These are phyloP conservation scores for Xiphorhynchus elegans DNA, from an alignment of 2,113 vertebrate genomes.

Conservation along the genomic window DNA sequence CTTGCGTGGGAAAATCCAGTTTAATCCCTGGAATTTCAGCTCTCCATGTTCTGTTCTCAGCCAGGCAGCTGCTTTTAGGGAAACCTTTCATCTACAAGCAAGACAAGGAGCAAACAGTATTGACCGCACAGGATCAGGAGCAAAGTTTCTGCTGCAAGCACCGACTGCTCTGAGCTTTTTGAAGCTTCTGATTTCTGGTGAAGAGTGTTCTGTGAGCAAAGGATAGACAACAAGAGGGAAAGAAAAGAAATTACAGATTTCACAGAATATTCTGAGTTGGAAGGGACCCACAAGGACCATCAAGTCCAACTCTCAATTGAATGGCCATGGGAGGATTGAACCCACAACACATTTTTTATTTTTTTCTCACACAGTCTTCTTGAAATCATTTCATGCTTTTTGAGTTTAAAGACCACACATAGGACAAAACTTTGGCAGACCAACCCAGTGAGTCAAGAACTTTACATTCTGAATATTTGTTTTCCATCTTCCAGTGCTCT, in stretches of 20 bases:
- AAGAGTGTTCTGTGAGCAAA: neutral
- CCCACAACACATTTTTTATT: neutral
- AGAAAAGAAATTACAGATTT: neutral
- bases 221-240: neutral
- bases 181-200: neutral
- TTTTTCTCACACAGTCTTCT: neutral
- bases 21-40: conserved; percentile 1
- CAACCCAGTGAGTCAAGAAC: neutral
- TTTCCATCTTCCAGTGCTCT: neutral
- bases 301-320: neutral
- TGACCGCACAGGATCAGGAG: neutral
- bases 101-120: neutral
- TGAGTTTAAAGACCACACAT: neutral
- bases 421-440: neutral
- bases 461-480: neutral
- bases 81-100: neutral
- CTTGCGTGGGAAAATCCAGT: conserved; percentile 21
- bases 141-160: neutral
- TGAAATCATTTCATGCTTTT: neutral
- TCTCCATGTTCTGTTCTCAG: neutral
- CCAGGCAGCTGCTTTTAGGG: neutral
- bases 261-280: neutral
- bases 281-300: neutral
- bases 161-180: neutral
- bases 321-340: neutral